Base-by-base conservation (phyloP, 2,888 invertebrate species). In the Antheraea yamamai region DNA sequence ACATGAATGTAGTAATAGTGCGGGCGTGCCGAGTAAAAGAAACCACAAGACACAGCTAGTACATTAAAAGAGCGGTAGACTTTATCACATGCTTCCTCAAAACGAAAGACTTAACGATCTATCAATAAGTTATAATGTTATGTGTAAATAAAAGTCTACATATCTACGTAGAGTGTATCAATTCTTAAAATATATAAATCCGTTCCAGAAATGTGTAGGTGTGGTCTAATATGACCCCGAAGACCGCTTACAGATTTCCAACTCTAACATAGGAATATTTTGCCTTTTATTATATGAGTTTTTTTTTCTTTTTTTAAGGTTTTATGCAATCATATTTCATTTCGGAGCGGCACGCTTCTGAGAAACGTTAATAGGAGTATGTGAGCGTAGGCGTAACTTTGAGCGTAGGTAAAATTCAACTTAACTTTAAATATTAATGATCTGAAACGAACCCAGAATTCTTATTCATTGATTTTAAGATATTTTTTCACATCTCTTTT, bases 291-390 rank as follows among this genome's bases (percentile, higher is more conserved):
- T 76, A 74, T 74, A 18, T 55, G 20, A 20, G 16, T 55, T 23
- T 61, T 10, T 61, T 74, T 70, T 74, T 72, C 26, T 66, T 64
- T 52, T 76, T 72, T 76, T 71, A 73, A 61, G 8, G 76, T 80
- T 82, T 81, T 78, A 80, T 78, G 79, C 80, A 78, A 79, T 77
- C 78, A 82, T 84, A 82, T 83, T 83, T 84, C 83, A 84, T 82
- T 81, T 82, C 79, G 79, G 78, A 72, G 72, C 75, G 74, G 76
- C 14, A 61, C 73, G 23, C 64, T 85, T 82, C 82, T 78, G 74
- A 78, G 79, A 83, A 80, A 73, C 70, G 70, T 75, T 77, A 78
- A 77, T 79, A 81, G 78, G 73, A 30, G 64, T 64, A 26, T 64
- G 70, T 39, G 70, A 39, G 70, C n/a, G 70, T 70, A 30, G 82